Conservation (phyloP, 2,888 invertebrate species). For the Synergus laeviventris region DNA sequence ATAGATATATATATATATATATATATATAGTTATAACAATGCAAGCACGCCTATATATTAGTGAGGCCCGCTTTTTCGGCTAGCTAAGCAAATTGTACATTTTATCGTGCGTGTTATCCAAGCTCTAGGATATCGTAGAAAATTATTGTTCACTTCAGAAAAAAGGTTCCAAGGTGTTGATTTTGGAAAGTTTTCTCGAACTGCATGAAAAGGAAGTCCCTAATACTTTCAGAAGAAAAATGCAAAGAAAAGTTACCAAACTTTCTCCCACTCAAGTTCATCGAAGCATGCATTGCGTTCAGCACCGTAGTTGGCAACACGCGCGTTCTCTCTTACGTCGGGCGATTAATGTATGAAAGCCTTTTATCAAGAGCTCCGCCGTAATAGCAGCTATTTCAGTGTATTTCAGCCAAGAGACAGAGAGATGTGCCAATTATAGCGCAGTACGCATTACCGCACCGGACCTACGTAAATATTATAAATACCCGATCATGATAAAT, state of each 20-base stretch:
- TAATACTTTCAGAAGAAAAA: constrained; percentile 21
- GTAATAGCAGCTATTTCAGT: background rate
- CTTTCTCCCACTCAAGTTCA: constrained; percentile 31
- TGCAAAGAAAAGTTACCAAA: constrained; percentile 27
- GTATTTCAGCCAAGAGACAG: background rate
- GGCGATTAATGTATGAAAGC: constrained; percentile 3
- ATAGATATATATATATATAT: too few species aligned
- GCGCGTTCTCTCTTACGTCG: constrained; percentile 5
- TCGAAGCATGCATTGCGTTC: constrained; percentile 35
- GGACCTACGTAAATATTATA: constrained; percentile 13
- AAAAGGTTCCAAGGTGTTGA: background rate
- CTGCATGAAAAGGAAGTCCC: constrained; percentile 5
- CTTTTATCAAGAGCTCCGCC: background rate
- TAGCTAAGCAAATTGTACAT: constrained; percentile 32
- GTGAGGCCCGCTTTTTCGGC: constrained; percentile 49
- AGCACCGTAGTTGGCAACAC: constrained; percentile 33
- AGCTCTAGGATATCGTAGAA: constrained; percentile 11
- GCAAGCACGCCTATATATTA: constrained; percentile 57
- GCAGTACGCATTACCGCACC: background rate
- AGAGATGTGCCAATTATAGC: constrained; percentile 24
- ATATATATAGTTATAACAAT: constrained; percentile 43
- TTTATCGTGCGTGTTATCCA: constrained; percentile 28
- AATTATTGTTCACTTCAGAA: background rate
- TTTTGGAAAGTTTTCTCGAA: background rate
- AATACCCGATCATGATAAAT: background rate